Evolutionary conservation across 2,797 vertebrate species (phyloP).

Genomic region (Thripadectes ignobilis): DNA sequence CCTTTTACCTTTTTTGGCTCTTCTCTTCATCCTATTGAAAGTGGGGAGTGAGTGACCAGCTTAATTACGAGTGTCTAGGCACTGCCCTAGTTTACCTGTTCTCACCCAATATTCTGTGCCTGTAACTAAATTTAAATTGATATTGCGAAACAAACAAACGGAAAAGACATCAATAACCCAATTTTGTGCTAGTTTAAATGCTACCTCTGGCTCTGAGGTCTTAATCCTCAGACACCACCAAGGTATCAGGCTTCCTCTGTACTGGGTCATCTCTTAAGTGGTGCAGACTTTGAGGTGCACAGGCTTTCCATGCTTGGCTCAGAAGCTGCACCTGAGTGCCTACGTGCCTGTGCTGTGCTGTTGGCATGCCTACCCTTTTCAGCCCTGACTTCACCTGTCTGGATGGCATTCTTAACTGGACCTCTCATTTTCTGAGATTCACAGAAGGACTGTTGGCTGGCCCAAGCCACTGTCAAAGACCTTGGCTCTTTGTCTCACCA

Average conservation of each 20-base stretch:
- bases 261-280: accelerated
- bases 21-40: not conserved
- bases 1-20: not conserved
- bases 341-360: not conserved
- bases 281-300: accelerated
- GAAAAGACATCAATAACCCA: not conserved
- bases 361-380: not conserved
- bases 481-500: not conserved
- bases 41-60: not conserved
- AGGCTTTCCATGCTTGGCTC: accelerated
- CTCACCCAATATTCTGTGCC: not conserved
- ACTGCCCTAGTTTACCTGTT: accelerated
- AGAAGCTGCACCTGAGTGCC: not conserved
- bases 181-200: not conserved
- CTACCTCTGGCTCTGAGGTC: not conserved
- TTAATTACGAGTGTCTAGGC: not conserved
- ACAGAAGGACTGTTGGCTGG: not conserved
- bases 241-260: not conserved
- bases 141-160: not conserved
- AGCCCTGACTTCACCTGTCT: not conserved
- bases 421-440: not conserved
- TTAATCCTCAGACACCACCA: not conserved
- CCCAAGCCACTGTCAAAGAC: not conserved
- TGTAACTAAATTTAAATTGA: not conserved
- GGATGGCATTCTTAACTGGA: not conserved